Conservation (phyloP, 2,797 vertebrate genomes). For the Alcedo atthis region DNA sequence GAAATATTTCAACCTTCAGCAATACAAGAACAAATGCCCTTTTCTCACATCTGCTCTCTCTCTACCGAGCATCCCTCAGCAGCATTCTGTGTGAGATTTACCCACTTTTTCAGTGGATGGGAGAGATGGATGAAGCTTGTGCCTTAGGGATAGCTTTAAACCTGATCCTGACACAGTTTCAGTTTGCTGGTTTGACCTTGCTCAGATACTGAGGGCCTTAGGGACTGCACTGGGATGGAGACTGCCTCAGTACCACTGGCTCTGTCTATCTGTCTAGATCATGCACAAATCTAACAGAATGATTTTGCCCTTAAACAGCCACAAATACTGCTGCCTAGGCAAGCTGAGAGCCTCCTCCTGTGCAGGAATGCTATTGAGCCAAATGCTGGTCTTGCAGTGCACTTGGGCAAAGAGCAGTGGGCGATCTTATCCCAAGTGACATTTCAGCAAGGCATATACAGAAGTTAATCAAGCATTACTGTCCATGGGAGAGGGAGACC, state of each 20-base stretch:
- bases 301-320: constrained; percentile 25
- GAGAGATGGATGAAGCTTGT: constrained; percentile 15
- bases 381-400: rapidly evolving
- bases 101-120: background rate
- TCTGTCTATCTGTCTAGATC: constrained; percentile 52
- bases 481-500: background rate
- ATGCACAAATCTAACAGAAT: constrained; percentile 19
- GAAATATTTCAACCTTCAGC: background rate
- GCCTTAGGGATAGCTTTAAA: constrained; percentile 55
- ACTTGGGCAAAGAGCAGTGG: background rate
- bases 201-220: background rate
- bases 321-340: background rate
- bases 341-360: background rate
- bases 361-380: background rate
- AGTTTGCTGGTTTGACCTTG: constrained; percentile 56
- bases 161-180: constrained; percentile 55
- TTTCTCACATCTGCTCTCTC: background rate
- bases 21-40: background rate
- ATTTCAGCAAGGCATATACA: background rate
- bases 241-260: background rate
- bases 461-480: background rate
- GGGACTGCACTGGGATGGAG: constrained; percentile 9
- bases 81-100: background rate
- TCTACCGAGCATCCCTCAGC: background rate
- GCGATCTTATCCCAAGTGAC: background rate